These are phyloP conservation scores for Eupeodes corollae DNA, from an alignment of 1,140 invertebrate species.

Conservation along the genomic window DNA sequence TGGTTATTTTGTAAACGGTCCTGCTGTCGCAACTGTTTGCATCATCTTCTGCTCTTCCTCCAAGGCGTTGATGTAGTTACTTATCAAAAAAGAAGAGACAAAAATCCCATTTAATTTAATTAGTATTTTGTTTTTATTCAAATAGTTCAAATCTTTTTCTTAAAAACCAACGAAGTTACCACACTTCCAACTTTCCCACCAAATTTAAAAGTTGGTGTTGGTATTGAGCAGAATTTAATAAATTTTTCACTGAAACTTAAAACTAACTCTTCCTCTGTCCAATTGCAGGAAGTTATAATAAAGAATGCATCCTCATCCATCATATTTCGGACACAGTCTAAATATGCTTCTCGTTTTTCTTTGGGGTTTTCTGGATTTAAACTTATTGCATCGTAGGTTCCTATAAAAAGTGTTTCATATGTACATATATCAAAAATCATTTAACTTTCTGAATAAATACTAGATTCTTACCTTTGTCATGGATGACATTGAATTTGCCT, in stretches of 20 bases:
- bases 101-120: no score
- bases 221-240: conserved; percentile 49
- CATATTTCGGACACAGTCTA: conserved; percentile 50
- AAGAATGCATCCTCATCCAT: conserved; percentile 52
- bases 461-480: conserved; percentile 73
- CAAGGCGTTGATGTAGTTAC: no score
- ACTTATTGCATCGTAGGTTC: conserved; percentile 87
- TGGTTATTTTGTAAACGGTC: no score
- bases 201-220: conserved; percentile 71
- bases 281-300: conserved; percentile 88
- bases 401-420: not conserved
- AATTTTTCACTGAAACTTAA: conserved; percentile 60
- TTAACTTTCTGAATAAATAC: conserved; percentile 50
- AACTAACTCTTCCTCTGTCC: conserved; percentile 74
- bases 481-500: conserved; percentile 50
- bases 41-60: no score
- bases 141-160: conserved; percentile 8
- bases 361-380: conserved; percentile 58
- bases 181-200: conserved; percentile 70
- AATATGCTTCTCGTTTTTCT: conserved; percentile 53
- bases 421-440: conserved; percentile 30
- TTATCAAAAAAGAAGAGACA: no score
- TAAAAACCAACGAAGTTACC: conserved; percentile 65
- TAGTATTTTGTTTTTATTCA: no score
- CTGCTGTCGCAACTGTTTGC: no score